Conservation (phyloP, 2,888 invertebrate species). For the Cheilosia variabilis region DNA sequence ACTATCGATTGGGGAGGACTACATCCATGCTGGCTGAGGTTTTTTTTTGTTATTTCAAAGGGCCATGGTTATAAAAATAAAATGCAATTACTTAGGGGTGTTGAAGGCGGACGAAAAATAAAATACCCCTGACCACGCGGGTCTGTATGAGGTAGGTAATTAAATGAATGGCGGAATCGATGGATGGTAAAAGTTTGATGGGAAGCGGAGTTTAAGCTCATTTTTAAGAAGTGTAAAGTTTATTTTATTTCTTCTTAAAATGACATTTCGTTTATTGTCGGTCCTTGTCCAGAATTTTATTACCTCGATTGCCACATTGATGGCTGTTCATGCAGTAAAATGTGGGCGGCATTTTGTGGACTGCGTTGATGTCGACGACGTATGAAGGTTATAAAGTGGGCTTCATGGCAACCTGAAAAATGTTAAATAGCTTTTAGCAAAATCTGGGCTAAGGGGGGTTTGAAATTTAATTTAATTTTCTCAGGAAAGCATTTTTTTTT, state of each 20-base stretch:
- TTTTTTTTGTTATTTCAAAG: background rate
- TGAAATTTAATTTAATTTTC: too few species aligned
- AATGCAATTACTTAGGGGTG: background rate
- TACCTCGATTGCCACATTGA: background rate
- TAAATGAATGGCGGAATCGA: background rate
- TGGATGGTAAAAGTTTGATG: background rate
- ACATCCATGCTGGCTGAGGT: too few species aligned
- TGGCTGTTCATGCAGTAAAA: too few species aligned
- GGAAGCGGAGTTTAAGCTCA: background rate
- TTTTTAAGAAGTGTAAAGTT: constrained; percentile 1
- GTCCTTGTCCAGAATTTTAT: background rate
- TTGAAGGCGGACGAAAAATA: background rate
- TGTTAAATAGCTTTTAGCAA: too few species aligned
- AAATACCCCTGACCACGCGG: background rate
- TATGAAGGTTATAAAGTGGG: too few species aligned
- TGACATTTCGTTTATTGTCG: background rate
- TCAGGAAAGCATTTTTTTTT: too few species aligned
- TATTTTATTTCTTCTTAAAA: background rate
- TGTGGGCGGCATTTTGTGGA: too few species aligned
- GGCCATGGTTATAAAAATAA: background rate
- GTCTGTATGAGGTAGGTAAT: background rate
- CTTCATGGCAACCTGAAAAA: too few species aligned
- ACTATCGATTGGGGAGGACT: background rate
- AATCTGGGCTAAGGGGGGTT: too few species aligned
- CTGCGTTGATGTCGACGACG: too few species aligned